phyloP scores from a whole-genome alignment of 64 coral and sea anemone genomes.

The Platygyra sinensis region DNA sequence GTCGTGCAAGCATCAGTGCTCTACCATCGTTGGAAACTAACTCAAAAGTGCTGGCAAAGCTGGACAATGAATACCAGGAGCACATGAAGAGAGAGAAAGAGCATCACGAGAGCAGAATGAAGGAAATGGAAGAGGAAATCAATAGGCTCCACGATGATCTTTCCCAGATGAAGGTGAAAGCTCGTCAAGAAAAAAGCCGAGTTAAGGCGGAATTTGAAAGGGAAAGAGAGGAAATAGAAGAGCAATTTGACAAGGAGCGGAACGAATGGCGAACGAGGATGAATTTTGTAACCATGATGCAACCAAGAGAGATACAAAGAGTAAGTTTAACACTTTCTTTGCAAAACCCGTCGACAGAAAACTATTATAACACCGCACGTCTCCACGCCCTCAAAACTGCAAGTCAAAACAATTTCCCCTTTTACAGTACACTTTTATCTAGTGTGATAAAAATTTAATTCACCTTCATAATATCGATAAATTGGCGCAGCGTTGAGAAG shows the following conservation, averaged over 20 bases:
- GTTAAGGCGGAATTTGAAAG: slow-evolving; percentile 70
- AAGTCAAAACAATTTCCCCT: no score
- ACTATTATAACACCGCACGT: neutral
- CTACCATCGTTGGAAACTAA: slow-evolving; percentile 4
- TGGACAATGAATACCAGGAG: slow-evolving; percentile 75
- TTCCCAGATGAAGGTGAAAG: slow-evolving; percentile 59
- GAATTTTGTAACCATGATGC: slow-evolving; percentile 24
- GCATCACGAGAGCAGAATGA: slow-evolving; percentile 46
- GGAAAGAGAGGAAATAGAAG: slow-evolving; percentile 74
- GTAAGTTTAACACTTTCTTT: neutral
- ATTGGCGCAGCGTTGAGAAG: no score
- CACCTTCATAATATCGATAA: no score
- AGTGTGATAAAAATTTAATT: no score
- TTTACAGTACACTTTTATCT: no score
- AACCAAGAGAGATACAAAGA: slow-evolving; percentile 10
- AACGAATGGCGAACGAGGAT: slow-evolving; percentile 63
- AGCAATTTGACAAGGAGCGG: slow-evolving; percentile 70
- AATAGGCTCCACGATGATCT: slow-evolving; percentile 65
- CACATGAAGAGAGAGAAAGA: slow-evolving; percentile 74
- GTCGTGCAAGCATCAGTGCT: neutral
- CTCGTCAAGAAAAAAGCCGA: slow-evolving; percentile 58
- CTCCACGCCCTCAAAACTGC: neutral
- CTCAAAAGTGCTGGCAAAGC: slow-evolving; percentile 26
- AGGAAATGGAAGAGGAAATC: slow-evolving; percentile 52
- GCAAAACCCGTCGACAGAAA: neutral